These are phyloP conservation scores for Cephalopachus bancanus DNA, from an alignment of 2,797 vertebrate species.

Conservation along the genomic window DNA sequence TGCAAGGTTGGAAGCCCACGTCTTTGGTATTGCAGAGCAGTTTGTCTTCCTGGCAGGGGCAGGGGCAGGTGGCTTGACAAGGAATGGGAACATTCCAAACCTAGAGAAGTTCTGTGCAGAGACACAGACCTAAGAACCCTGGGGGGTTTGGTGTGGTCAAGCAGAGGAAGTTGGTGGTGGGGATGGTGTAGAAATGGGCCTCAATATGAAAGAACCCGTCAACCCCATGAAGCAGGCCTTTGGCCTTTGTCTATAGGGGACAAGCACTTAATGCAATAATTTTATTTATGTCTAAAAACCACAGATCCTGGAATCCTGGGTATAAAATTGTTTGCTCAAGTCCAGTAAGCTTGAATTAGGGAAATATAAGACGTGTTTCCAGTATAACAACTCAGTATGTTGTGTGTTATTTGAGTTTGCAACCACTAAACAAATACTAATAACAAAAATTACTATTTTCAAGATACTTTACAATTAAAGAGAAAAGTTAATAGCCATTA, in stretches of 20 bases:
- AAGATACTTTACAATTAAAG: background rate
- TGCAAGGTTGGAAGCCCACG: background rate
- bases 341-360: background rate
- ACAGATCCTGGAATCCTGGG: background rate
- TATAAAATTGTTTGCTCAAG: conserved; percentile 24
- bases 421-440: conserved; percentile 38
- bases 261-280: background rate
- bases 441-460: background rate
- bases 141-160: background rate
- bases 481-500: conserved; percentile 29
- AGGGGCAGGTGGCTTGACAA: conserved; percentile 44
- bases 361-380: conserved; percentile 18
- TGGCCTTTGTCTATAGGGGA: background rate
- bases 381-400: background rate
- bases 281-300: background rate
- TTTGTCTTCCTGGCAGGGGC: background rate
- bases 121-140: background rate
- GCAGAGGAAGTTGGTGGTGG: background rate
- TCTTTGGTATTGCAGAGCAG: background rate
- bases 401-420: conserved; percentile 56
- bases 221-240: background rate
- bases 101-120: background rate
- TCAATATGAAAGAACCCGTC: background rate
- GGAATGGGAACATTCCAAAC: conserved; percentile 52
- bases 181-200: background rate